Conservation (phyloP, 2,797 vertebrate genomes). For the Pygocentrus nattereri region DNA sequence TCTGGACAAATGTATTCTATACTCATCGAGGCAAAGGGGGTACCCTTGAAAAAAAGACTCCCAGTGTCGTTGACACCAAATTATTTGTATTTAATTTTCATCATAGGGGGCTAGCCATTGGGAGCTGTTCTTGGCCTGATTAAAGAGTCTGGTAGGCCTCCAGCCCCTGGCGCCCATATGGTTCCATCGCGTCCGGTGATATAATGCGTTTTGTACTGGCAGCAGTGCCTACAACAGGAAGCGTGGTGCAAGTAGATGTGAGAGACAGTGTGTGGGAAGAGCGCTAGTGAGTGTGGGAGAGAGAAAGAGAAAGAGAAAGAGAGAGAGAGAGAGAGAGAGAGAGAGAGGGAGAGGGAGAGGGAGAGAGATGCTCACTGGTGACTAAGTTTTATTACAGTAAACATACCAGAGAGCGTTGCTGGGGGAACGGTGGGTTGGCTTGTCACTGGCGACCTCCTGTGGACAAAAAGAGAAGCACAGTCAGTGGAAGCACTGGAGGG, state of each 20-base stretch:
- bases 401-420: constrained; percentile 92
- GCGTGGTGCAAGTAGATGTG: constrained; percentile 56
- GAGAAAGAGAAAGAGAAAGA: constrained; percentile 38
- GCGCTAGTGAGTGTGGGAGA: constrained; percentile 46
- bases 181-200: constrained; percentile 56
- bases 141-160: constrained; percentile 53
- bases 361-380: constrained; percentile 53
- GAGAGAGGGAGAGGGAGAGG: constrained; percentile 42
- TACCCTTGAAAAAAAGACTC: background rate
- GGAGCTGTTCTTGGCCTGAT: constrained; percentile 50
- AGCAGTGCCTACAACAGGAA: constrained; percentile 58
- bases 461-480: constrained; percentile 74
- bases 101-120: constrained; percentile 32
- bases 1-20: background rate
- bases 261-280: constrained; percentile 64
- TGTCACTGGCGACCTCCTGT: constrained; percentile 90
- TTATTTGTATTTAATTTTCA: constrained; percentile 38
- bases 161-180: constrained; percentile 54
- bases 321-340: constrained; percentile 44
- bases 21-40: background rate
- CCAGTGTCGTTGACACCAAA: background rate
- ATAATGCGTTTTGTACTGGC: constrained; percentile 60
- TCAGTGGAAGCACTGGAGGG: constrained; percentile 50
- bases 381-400: constrained; percentile 68
- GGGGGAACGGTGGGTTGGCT: constrained; percentile 90